These are phyloP conservation scores for Eulemur mongoz DNA, from an alignment of 2,797 vertebrate species.

Conservation along the genomic window DNA sequence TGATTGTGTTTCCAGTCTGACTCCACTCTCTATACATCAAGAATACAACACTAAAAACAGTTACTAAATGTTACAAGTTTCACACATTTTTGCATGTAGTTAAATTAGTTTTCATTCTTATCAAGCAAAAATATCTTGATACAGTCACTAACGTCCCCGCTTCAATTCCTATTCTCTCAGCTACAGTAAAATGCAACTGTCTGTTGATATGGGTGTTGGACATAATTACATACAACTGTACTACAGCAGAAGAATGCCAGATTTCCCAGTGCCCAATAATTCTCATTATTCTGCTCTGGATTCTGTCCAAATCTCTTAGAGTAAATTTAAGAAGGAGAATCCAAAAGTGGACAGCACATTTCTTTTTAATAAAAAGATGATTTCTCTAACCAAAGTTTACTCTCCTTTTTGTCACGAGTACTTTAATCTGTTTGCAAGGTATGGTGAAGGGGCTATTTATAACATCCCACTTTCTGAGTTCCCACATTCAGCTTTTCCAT, in stretches of 20 bases:
- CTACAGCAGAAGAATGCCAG: neutral
- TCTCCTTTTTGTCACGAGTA: neutral
- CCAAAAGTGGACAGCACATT: neutral
- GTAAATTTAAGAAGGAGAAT: neutral
- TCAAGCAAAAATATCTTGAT: neutral
- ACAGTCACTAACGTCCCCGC: neutral
- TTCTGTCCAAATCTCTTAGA: slow-evolving; percentile 19
- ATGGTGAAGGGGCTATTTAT: slow-evolving; percentile 34
- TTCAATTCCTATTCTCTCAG: neutral
- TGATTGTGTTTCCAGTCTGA: neutral
- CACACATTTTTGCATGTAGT: neutral
- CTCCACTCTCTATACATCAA: neutral
- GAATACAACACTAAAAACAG: neutral
- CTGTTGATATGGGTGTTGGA: neutral
- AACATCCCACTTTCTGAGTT: neutral
- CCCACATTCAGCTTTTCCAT: slow-evolving; percentile 23
- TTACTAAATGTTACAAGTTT: neutral
- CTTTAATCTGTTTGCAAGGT: slow-evolving; percentile 19
- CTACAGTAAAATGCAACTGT: slow-evolving; percentile 43
- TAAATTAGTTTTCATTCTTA: slow-evolving; percentile 6
- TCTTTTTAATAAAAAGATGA: slow-evolving; percentile 23
- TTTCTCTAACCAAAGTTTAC: neutral
- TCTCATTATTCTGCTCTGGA: slow-evolving; percentile 36
- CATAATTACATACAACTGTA: slow-evolving; percentile 17
- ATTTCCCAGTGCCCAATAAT: slow-evolving; percentile 12